Conservation (phyloP, 2,888 invertebrate genomes). For the Siphlonurus alternatus region DNA sequence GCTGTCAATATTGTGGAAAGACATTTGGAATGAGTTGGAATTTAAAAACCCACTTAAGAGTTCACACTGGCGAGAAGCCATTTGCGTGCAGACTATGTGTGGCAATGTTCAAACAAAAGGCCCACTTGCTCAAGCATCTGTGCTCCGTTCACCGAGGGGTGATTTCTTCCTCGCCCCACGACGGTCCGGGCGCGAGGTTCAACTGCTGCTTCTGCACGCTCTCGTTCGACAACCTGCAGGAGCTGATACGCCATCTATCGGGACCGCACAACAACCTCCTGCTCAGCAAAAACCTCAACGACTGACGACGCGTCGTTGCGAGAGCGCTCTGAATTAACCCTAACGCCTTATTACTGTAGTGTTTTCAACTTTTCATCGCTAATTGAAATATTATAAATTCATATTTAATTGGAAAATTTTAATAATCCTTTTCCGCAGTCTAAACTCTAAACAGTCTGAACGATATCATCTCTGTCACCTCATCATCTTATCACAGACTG, state of each 20-base stretch:
- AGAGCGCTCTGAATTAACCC: no score
- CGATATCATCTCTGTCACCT: no score
- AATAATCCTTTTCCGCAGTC: no score
- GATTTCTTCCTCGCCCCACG: conserved; percentile 67
- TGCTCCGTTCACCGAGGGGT: conserved; percentile 80
- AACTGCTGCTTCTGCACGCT: conserved; percentile 79
- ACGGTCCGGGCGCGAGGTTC: conserved; percentile 53
- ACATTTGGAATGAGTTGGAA: conserved; percentile 90
- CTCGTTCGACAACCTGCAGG: conserved; percentile 71
- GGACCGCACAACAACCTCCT: conserved; percentile 78
- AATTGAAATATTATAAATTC: no score
- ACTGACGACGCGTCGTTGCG: no score
- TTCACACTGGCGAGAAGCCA: conserved; percentile 78
- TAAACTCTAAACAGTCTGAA: no score
- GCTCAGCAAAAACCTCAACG: conserved; percentile 73
- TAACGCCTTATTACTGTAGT: no score
- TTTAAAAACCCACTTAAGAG: conserved; percentile 71
- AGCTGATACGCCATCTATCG: conserved; percentile 69
- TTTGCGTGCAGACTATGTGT: conserved; percentile 77
- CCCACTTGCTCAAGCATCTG: conserved; percentile 69
- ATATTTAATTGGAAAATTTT: no score
- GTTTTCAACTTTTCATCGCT: no score
- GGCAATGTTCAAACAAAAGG: conserved; percentile 85
- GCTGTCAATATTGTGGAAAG: conserved; percentile 78
- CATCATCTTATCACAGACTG: no score